Percentiles rank a stretch among this genome's conserved stretches.
Evolutionary conservation across 2,797 vertebrate genomes (phyloP).

Genomic region (Sebastes kiyomatsui): DNA sequence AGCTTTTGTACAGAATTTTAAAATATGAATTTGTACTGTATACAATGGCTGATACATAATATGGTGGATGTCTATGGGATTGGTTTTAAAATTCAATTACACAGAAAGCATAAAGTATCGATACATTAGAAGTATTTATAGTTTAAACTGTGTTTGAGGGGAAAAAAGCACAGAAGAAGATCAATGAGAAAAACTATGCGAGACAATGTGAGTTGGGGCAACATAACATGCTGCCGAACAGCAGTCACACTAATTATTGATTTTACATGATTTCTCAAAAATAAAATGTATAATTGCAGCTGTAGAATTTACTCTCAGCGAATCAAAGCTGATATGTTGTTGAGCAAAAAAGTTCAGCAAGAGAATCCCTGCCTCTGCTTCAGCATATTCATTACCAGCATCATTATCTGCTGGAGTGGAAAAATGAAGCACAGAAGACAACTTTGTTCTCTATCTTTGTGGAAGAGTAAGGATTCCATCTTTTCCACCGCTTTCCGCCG

Average conservation of each 20-base stretch:
- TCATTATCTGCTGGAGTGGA: conserved; percentile 42
- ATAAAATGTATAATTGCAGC: background rate
- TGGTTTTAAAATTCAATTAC: background rate
- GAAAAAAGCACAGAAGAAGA: background rate
- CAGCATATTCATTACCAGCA: conserved; percentile 33
- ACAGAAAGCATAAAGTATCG: too few species aligned
- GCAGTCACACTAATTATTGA: background rate
- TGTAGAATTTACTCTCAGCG: background rate
- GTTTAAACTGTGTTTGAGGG: background rate
- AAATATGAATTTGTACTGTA: background rate
- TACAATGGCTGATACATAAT: background rate
- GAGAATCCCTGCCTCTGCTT: background rate
- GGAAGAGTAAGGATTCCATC: conserved; percentile 41
- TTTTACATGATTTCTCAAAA: background rate
- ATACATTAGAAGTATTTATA: background rate
- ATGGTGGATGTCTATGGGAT: background rate
- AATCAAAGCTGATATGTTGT: background rate
- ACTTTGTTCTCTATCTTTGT: conserved; percentile 50
- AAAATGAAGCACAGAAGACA: conserved; percentile 45
- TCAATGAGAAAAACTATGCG: background rate
- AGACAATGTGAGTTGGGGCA: background rate
- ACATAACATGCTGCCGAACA: background rate
- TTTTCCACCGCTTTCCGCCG: conserved; percentile 47
- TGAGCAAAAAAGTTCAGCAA: background rate
- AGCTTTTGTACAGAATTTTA: background rate